Evolutionary conservation across 2,888 invertebrate species (phyloP).

Genomic region (Chrysodeixis includens): DNA sequence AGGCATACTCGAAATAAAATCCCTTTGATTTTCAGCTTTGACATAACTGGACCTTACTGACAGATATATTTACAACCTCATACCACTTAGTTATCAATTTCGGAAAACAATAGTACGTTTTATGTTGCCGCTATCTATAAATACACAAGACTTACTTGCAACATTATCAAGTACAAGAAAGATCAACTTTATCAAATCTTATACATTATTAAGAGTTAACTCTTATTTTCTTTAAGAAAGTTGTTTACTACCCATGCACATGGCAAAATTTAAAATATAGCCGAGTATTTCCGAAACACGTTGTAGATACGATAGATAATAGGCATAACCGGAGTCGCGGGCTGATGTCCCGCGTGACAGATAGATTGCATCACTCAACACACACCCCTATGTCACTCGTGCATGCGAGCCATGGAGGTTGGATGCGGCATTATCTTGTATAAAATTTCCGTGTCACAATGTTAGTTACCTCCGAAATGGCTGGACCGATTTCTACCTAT

Average conservation of each 20-base stretch:
- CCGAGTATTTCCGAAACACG: not conserved
- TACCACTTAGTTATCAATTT: not conserved
- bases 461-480: too few relatives aligned
- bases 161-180: not conserved
- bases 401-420: not conserved
- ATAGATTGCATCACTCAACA: conserved; percentile 21
- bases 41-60: not conserved
- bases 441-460: too few relatives aligned
- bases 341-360: conserved; percentile 13
- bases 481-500: too few relatives aligned
- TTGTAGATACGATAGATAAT: conserved; percentile 8
- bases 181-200: too few relatives aligned
- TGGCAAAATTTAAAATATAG: not conserved
- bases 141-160: not conserved
- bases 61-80: not conserved
- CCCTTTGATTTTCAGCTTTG: too few relatives aligned
- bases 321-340: conserved; percentile 13
- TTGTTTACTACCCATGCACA: not conserved
- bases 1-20: too few relatives aligned
- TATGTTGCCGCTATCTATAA: not conserved
- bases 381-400: conserved; percentile 46
- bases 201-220: too few relatives aligned
- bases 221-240: too few relatives aligned
- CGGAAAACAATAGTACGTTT: not conserved
- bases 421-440: conserved; percentile 35